Conservation (phyloP, 2,888 invertebrate genomes). For the Rosalia funebris region DNA sequence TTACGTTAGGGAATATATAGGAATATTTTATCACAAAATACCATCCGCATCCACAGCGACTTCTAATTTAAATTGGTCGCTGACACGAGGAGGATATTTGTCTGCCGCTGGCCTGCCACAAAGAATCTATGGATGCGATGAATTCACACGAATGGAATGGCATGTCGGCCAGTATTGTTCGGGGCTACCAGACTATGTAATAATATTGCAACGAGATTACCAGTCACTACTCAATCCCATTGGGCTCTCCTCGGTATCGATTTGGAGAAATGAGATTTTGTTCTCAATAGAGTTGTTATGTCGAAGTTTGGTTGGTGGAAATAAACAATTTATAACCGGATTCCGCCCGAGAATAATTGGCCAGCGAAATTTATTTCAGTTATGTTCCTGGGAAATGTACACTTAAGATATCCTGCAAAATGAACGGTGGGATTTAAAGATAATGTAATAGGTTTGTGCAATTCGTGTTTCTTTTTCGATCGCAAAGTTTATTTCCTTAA, state of each 20-base stretch:
- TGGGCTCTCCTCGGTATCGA: conserved; percentile 24
- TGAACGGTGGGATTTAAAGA: no score
- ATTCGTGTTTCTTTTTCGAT: no score
- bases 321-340: conserved; percentile 13
- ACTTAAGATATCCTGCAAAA: no score
- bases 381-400: no score
- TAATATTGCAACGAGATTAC: conserved; percentile 31
- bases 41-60: background rate
- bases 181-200: conserved; percentile 30
- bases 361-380: background rate
- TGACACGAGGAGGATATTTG: background rate
- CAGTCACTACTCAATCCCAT: conserved; percentile 22
- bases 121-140: conserved; percentile 19
- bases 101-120: conserved; percentile 6
- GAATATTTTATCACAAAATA: background rate
- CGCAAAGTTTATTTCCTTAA: no score
- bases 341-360: background rate
- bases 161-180: conserved; percentile 26
- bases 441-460: no score
- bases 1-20: background rate
- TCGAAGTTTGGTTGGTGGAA: conserved; percentile 7
- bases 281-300: conserved; percentile 29
- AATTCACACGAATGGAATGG: conserved; percentile 20
- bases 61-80: background rate
- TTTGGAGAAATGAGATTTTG: conserved; percentile 29